These are phyloP conservation scores for Nothocercus julius DNA, from an alignment of 2,113 vertebrate species.

Conservation along the genomic window DNA sequence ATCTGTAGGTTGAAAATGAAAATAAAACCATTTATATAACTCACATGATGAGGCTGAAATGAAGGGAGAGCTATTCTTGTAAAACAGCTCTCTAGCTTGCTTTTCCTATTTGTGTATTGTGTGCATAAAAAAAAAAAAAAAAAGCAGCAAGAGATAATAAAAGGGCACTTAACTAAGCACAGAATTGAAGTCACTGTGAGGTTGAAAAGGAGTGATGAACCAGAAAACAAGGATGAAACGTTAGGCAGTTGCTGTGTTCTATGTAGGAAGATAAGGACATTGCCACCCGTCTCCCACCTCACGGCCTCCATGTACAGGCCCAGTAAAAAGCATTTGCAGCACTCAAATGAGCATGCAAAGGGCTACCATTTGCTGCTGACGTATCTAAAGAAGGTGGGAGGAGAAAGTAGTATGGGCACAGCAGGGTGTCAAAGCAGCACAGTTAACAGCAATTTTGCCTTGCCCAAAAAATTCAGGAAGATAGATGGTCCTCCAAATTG, in stretches of 20 bases:
- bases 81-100: rapidly evolving
- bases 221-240: not conserved
- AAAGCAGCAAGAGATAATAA: constrained; percentile 11
- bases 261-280: not conserved
- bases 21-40: constrained; percentile 22
- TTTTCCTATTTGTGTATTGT: not conserved
- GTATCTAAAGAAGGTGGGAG: not conserved
- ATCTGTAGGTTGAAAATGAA: not conserved
- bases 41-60: not conserved
- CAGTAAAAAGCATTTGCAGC: not conserved
- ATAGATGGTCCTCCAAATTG: not conserved
- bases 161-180: not conserved
- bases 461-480: not conserved
- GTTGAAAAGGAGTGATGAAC: not conserved
- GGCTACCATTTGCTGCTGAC: not conserved
- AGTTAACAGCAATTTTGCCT: not conserved
- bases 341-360: not conserved
- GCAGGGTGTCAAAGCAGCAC: not conserved
- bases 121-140: not conserved
- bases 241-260: not conserved
- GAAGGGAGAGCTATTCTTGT: not conserved
- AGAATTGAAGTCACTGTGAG: not conserved
- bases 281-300: not conserved
- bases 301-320: not conserved
- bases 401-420: not conserved